Conservation (phyloP, 2,113 vertebrate genomes). For the Leiothrix lutea region DNA sequence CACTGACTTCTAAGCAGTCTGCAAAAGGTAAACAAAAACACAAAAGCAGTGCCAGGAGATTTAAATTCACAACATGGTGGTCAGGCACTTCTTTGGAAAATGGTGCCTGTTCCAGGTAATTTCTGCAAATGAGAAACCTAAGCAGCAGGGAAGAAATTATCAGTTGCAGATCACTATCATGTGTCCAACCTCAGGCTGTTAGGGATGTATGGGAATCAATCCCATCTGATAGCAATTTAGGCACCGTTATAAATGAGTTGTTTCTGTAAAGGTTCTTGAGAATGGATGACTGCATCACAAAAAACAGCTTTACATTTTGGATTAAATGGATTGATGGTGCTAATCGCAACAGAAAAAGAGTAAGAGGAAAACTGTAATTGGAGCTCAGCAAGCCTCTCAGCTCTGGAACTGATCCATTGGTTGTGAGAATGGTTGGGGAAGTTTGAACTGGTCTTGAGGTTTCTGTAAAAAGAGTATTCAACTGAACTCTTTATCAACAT, state of each 20-base stretch:
- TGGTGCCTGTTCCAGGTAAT: neutral
- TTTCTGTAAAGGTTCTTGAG: constrained; percentile 48
- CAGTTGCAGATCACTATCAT: constrained; percentile 6
- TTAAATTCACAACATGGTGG: neutral
- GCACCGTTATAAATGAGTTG: constrained; percentile 24
- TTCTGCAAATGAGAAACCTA: neutral
- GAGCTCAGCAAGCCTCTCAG: neutral
- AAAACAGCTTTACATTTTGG: constrained; percentile 40
- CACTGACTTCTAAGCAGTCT: neutral
- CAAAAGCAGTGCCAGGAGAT: neutral
- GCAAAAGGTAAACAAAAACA: neutral
- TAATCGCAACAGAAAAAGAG: constrained; percentile 43
- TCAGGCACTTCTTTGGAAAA: neutral
- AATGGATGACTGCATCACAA: constrained; percentile 56
- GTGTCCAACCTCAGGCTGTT: constrained; percentile 21
- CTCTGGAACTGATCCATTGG: constrained; percentile 14
- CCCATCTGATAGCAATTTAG: constrained; percentile 59
- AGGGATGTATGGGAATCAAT: constrained; percentile 13
- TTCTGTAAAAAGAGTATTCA: neutral
- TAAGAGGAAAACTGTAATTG: neutral
- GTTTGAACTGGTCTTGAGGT: neutral
- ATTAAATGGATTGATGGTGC: constrained; percentile 42
- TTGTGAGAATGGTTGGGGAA: neutral
- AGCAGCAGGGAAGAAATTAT: constrained; percentile 6
- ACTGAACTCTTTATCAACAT: neutral